Conservation (phyloP, 2,797 vertebrate species). For the Trachurus trachurus region DNA sequence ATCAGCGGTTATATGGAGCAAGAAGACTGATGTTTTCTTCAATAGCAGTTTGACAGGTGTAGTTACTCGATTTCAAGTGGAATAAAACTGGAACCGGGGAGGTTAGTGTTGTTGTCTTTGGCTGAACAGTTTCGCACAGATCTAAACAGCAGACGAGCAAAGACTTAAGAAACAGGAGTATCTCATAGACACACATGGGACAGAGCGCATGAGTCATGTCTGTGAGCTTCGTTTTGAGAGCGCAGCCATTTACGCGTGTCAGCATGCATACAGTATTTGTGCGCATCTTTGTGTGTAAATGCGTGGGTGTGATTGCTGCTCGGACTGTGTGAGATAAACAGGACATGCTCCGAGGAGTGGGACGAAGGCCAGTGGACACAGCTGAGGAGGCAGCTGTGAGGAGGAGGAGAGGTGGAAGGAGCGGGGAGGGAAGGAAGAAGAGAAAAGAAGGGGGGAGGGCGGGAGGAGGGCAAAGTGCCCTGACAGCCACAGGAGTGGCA, state of each 20-base stretch:
- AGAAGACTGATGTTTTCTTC: conserved; percentile 22
- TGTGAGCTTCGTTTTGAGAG: conserved; percentile 23
- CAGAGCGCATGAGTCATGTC: background rate
- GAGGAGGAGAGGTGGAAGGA: conserved; percentile 61
- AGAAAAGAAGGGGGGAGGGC: conserved; percentile 32
- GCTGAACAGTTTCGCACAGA: background rate
- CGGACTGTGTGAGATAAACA: conserved; percentile 74
- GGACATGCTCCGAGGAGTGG: conserved; percentile 78
- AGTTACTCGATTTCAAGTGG: conserved; percentile 17
- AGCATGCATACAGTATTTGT: conserved; percentile 36
- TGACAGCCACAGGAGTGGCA: conserved; percentile 65
- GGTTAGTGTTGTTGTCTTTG: conserved; percentile 3
- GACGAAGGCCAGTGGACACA: conserved; percentile 81
- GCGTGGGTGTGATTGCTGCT: conserved; percentile 42
- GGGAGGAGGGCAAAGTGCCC: conserved; percentile 71
- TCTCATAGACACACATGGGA: conserved; percentile 10
- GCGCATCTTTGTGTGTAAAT: conserved; percentile 41
- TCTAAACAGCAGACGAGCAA: background rate
- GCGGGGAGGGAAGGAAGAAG: conserved; percentile 7
- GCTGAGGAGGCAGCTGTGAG: conserved; percentile 83
- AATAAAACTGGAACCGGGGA: background rate
- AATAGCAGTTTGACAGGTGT: conserved; percentile 9
- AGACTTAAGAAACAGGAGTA: background rate
- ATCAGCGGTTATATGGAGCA: conserved; percentile 18
- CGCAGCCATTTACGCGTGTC: conserved; percentile 13